Base-by-base conservation (phyloP, 2,888 invertebrate genomes). In the Amphipoea lucens region DNA sequence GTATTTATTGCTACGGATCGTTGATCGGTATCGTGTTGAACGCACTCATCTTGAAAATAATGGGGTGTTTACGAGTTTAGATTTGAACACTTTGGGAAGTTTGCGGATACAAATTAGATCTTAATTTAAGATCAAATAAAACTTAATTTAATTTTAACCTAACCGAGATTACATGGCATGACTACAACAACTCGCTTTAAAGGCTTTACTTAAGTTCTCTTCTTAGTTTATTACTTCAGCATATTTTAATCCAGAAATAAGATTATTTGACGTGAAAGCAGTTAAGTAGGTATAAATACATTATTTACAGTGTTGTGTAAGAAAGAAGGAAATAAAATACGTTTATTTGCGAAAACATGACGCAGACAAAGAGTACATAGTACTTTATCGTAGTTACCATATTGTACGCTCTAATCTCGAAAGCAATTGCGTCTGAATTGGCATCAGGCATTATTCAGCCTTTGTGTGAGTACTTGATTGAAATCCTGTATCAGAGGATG, bases 391-490 rank as follows among this genome's bases (percentile, higher is more conserved):
- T 17, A 17, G 23, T 62, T 29, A 57, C 63, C 66, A 75, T 67
- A 73, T 78, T 67, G 17, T 40, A 42, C 14, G 40, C 66, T 74
- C 65, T 76, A 78, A 77, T 77, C 67, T 69, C 17, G 54, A 81
- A 76, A 80, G 62, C 71, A 82, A 82, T 82, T 68, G 78, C 17
- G n/a, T 63, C 42, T 70, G 65, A 69, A 78, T 82, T 78, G 68
- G 68, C 68, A 78, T 72, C 42, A 62, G 51, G 42, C 36, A 60
- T 36, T 42, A 45, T 79, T 66, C 42, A 74, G 23, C 67, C 67
- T 60, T 82, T 79, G 69, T 78, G 54, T 62, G 23, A 1, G n/a
- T n/a, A n/a, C 54, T 69, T 82, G 74, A 87, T 82, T 82, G 72
- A 81, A 82, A 81, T 57, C 70, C 69, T 68, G 29, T 78, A 80